phyloP scores from a whole-genome alignment of 1,140 invertebrate genomes.

The Monomorium pharaonis region DNA sequence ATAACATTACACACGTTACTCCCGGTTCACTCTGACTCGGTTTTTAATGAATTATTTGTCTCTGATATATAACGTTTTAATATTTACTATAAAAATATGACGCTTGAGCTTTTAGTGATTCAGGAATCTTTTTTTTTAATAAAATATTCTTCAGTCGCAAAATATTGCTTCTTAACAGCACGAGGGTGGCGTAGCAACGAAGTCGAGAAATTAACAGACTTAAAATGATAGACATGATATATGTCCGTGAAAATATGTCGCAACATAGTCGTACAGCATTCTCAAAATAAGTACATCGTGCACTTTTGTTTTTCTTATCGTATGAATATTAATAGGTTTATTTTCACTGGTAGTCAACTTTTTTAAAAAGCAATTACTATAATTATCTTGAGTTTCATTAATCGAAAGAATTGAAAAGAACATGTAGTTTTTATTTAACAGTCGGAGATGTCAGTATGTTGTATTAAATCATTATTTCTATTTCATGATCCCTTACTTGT shows the following conservation, averaged over 20 bases:
- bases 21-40: not conserved
- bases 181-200: conserved; percentile 62
- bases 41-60: conserved; percentile 12
- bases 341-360: not conserved
- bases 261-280: conserved; percentile 32
- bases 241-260: conserved; percentile 3
- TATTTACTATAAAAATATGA: conserved; percentile 42
- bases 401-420: not conserved
- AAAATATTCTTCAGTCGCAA: conserved; percentile 29
- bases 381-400: conserved; percentile 6
- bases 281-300: conserved; percentile 38
- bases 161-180: conserved; percentile 64
- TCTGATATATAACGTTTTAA: conserved; percentile 6
- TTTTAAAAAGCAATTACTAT: not conserved
- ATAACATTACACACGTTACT: conserved; percentile 26
- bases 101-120: conserved; percentile 69
- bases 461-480: conserved; percentile 67
- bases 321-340: not conserved
- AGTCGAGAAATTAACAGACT: conserved; percentile 44
- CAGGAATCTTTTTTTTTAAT: conserved; percentile 37
- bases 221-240: conserved; percentile 33
- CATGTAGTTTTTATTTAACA: conserved; percentile 24
- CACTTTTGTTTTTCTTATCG: not conserved
- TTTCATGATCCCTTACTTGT: conserved; percentile 70
- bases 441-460: conserved; percentile 72